Evolutionary conservation across 2,888 invertebrate species (phyloP).

Genomic region (Acleris holmiana): DNA sequence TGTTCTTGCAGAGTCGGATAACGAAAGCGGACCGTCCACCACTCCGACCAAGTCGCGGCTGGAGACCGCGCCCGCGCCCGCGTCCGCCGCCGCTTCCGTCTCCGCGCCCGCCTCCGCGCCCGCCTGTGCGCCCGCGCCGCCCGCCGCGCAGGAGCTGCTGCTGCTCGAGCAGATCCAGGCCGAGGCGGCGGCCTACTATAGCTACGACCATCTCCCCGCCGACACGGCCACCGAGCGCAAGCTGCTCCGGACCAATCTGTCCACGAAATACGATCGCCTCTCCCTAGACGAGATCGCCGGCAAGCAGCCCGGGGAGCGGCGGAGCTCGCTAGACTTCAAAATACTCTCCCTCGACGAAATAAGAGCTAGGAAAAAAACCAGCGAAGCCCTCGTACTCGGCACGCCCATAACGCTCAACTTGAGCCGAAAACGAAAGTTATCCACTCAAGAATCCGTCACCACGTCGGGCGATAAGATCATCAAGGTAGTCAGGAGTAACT

Average conservation of each 20-base stretch:
- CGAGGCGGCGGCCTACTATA: slow-evolving; percentile 89
- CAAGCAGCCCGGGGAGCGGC: slow-evolving; percentile 55
- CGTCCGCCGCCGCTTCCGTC: slow-evolving; percentile 85
- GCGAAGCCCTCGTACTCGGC: slow-evolving; percentile 50
- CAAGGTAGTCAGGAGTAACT: slow-evolving; percentile 76
- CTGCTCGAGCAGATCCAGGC: slow-evolving; percentile 88
- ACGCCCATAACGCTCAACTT: slow-evolving; percentile 68
- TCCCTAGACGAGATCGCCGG: slow-evolving; percentile 80
- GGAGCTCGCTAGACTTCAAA: slow-evolving; percentile 71
- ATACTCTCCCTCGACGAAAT: slow-evolving; percentile 82
- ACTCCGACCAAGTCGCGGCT: slow-evolving; percentile 80
- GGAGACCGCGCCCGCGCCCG: slow-evolving; percentile 74
- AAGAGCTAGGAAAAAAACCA: slow-evolving; percentile 66
- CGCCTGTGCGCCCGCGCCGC: slow-evolving; percentile 67
- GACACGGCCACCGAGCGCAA: slow-evolving; percentile 56
- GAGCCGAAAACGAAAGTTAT: slow-evolving; percentile 69
- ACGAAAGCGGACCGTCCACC: slow-evolving; percentile 87
- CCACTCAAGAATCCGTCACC: slow-evolving; percentile 72
- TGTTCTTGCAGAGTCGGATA: slow-evolving; percentile 92
- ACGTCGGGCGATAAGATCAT: slow-evolving; percentile 75
- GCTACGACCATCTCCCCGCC: slow-evolving; percentile 78
- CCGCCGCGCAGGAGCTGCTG: slow-evolving; percentile 84
- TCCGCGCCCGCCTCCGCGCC: slow-evolving; percentile 83
- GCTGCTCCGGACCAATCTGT: slow-evolving; percentile 59
- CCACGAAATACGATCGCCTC: slow-evolving; percentile 75